Conservation (phyloP, 2,797 vertebrate species). For the Scarus forsteni region DNA sequence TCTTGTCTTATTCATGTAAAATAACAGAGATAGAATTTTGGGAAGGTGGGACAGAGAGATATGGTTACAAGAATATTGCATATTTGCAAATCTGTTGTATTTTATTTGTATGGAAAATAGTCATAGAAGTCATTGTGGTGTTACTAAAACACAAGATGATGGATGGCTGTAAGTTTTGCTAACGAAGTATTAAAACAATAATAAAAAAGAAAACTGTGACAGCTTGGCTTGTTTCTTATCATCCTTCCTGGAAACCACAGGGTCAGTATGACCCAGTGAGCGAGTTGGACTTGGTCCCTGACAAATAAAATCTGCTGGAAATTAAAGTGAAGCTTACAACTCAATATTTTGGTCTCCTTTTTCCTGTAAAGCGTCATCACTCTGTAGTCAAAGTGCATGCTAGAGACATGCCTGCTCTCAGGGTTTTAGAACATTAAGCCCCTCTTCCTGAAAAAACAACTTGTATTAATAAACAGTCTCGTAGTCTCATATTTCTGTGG, state of each 20-base stretch:
- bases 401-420: constrained; percentile 21
- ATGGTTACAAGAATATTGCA: too few species aligned
- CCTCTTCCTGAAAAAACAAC: constrained; percentile 43
- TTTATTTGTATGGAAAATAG: too few species aligned
- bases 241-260: constrained; percentile 37
- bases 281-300: constrained; percentile 25
- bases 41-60: too few species aligned
- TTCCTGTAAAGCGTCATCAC: constrained; percentile 41
- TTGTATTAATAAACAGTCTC: constrained; percentile 60
- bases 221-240: constrained; percentile 26
- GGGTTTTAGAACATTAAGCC: constrained; percentile 38
- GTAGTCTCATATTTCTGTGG: constrained; percentile 35
- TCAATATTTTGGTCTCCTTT: constrained; percentile 25
- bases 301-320: constrained; percentile 28
- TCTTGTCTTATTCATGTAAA: too few species aligned
- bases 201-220: constrained; percentile 1
- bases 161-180: too few species aligned
- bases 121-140: too few species aligned
- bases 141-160: too few species aligned
- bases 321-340: constrained; percentile 23
- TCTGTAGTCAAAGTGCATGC: constrained; percentile 49
- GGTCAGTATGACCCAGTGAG: constrained; percentile 51
- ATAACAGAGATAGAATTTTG: too few species aligned
- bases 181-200: too few species aligned
- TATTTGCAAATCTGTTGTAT: too few species aligned